Evolutionary conservation across 2,797 vertebrate species (phyloP), one percentile per base, ranked within the genome.

Genomic region (Gastrophryne carolinensis): DNA sequence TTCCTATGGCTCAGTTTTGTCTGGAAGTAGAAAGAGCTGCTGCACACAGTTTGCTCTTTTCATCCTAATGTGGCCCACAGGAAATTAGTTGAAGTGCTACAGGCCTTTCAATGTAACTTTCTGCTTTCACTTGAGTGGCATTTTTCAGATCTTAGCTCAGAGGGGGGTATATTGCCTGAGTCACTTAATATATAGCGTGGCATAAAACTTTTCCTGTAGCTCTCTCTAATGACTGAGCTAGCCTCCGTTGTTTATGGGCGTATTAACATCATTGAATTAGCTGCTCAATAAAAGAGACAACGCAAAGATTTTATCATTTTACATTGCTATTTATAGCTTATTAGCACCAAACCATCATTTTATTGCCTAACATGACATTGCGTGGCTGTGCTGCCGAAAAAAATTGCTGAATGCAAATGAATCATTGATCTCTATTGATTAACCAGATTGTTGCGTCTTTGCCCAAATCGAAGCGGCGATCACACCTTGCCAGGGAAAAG

Each of bases 221-320:
- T 60, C 52, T n/a, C 39, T 73, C 49, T 74, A 66, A 58, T 57
- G 37, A 58, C 72, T 74, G 12, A 15, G 53, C 37, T 58, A 23
- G 29, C 49, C 63, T 56, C 21, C 9, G 6, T 71, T 78, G 67
- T 78, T 71, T 77, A 71, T 64, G 39, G 49, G 52, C 63, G 37
- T 56, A 71, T 70, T 77, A 70, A 65, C 60, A 78, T 65, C 47
- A 13, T 29, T 57, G 60, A 64, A 71, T 65, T 70, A 70, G 66
- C 24, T 23, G 56, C 49, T 70, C 58, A 63, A 49, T 56, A 70
- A 69, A 77, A 56, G 68, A 70, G 66, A 74, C 60, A 66, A 52
- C 19, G 34, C 62, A 66, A 44, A 35, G 66, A 63, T 77, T 70
- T 70, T 71, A 57, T 29, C 44, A 21, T 76, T 62, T 64, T 64